phyloP scores from a whole-genome alignment of 1,140 invertebrate species.

The Colletes gigas region DNA sequence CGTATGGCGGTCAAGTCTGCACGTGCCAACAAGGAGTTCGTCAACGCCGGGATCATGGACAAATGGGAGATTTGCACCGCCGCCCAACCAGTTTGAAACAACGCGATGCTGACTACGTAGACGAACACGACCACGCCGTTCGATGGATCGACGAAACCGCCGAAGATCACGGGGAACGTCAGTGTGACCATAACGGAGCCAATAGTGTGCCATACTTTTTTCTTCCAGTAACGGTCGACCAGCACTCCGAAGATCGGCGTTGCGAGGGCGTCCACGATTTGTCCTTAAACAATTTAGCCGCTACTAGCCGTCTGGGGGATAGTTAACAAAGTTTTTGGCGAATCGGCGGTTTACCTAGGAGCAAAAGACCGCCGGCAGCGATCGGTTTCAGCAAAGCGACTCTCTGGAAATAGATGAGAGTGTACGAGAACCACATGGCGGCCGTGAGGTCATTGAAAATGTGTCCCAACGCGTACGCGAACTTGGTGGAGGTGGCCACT shows the following conservation, averaged over 20 bases:
- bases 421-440: conserved; percentile 97
- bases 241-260: conserved; percentile 93
- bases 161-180: conserved; percentile 92
- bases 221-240: conserved; percentile 88
- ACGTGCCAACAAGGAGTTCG: conserved; percentile 85
- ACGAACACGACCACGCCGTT: conserved; percentile 75
- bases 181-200: conserved; percentile 85
- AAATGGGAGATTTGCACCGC: conserved; percentile 94
- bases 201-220: conserved; percentile 92
- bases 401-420: conserved; percentile 92
- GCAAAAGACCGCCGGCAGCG: conserved; percentile 88
- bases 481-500: conserved; percentile 79
- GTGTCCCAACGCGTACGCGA: conserved; percentile 91
- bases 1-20: conserved; percentile 90
- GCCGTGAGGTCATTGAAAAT: conserved; percentile 95
- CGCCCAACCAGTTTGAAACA: conserved; percentile 96
- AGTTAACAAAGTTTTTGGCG: too few species aligned
- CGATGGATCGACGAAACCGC: conserved; percentile 83
- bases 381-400: conserved; percentile 87
- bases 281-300: conserved; percentile 81
- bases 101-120: conserved; percentile 88
- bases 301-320: too few species aligned
- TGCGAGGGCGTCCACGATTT: conserved; percentile 91
- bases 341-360: conserved; percentile 83
- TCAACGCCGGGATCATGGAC: conserved; percentile 91